A percentile compares a stretch with the other conserved stretches of the same genome.
These are phyloP conservation scores for Notodonta ziczac DNA, from an alignment of 2,888 invertebrate species.

Conservation along the genomic window DNA sequence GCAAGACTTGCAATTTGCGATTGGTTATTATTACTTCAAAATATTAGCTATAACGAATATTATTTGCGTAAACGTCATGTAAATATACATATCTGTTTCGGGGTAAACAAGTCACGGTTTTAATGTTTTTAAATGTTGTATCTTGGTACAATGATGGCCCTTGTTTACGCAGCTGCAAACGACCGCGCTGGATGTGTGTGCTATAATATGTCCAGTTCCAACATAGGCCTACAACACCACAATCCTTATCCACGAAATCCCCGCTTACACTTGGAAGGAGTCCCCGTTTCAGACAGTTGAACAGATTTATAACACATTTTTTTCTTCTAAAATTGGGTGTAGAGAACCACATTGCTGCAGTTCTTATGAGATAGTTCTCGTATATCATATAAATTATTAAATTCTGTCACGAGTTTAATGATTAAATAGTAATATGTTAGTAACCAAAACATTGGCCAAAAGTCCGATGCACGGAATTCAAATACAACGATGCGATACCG, in stretches of 20 bases:
- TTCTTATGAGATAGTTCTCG: no score
- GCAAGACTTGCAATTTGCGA: constrained; percentile 37
- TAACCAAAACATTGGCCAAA: constrained; percentile 9
- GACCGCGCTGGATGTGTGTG: constrained; percentile 48
- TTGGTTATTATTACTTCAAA: constrained; percentile 34
- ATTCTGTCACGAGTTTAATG: constrained; percentile 29
- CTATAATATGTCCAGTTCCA: constrained; percentile 37
- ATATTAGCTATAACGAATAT: constrained; percentile 21
- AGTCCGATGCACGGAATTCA: constrained; percentile 21
- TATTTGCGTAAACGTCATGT: constrained; percentile 1
- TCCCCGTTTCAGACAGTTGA: no score
- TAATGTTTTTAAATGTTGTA: constrained; percentile 16
- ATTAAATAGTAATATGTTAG: constrained; percentile 10
- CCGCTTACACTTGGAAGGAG: no score
- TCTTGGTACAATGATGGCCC: constrained; percentile 9
- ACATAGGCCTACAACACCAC: constrained; percentile 9
- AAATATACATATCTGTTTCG: constrained; percentile 15
- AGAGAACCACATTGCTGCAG: no score
- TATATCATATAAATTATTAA: constrained; percentile 6
- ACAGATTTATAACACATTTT: neutral
- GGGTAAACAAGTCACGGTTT: constrained; percentile 12
- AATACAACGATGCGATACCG: constrained; percentile 40
- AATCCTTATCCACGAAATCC: no score
- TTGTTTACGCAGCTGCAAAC: constrained; percentile 48
- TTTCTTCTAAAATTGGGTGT: no score